Base-by-base conservation (phyloP, 2,888 invertebrate species). In the Drosophila atroscutellata region DNA sequence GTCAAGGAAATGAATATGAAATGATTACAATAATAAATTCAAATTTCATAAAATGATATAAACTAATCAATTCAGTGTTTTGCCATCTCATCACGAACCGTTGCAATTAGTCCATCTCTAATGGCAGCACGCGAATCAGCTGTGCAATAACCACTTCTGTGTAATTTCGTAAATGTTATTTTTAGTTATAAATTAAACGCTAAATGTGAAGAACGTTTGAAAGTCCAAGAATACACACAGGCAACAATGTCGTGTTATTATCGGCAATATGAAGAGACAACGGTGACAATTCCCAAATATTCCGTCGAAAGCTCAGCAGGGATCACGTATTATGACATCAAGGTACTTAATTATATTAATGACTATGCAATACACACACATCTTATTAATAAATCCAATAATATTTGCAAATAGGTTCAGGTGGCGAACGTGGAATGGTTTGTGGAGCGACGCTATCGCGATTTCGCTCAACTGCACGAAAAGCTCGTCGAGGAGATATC, bases 381-480 rank as follows among this genome's bases (percentile, higher is more conserved):
- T 52, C 1, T 15, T 24, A 8, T 4, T 15, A 37, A 5, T 13
- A 3, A 20, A n/a, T 51, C 7, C 2, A 26, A 18, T 3, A 13
- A 50, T 20, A 15, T 26, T 26, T 37, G 13, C 4, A 39, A 54
- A 18, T 6, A 77, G 77, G 66, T 84, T n/a, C 95, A 94, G 89
- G 95, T 97, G 28, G 96, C 95, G n/a, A 93, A 95, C 71, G 94
- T 96, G 69, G 94, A 95, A 71, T 99, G 99, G 99, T 95, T 94
- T 77, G 96, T 98, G 11, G 95, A 95, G 85, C 96, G 92, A 24
- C 95, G 99, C 80, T 99, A 98, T 94, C 97, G 95, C 91, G 98
- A 98, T 88, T 99, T 99, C 93, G 96, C 95, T 77, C 97, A 97
- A 64, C 94, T 99, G 18, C 97, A 99, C 92, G 96, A 97, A 60